phyloP scores from a whole-genome alignment of 2,888 invertebrate genomes.

The Entomobrya proxima region DNA sequence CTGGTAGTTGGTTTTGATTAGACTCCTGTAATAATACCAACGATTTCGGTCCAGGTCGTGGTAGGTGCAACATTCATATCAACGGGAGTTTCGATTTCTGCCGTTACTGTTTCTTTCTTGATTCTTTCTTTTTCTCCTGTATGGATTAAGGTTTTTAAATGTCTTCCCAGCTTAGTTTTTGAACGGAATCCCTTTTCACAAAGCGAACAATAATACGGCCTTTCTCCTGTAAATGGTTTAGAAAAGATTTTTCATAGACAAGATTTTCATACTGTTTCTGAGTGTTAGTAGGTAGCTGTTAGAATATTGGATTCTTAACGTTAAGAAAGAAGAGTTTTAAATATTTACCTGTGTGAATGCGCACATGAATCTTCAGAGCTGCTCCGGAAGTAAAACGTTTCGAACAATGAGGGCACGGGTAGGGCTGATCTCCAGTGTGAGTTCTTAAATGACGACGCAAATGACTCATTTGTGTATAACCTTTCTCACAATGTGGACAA shows the following conservation, averaged over 20 bases:
- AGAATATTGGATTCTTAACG: no score
- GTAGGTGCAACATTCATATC: slow-evolving; percentile 44
- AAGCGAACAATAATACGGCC: slow-evolving; percentile 61
- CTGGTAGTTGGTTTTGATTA: slow-evolving; percentile 20
- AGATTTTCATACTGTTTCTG: no score
- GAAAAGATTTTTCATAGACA: no score
- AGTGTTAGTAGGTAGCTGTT: no score
- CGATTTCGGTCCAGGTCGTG: slow-evolving; percentile 62
- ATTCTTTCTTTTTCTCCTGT: slow-evolving; percentile 49
- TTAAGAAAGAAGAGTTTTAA: no score
- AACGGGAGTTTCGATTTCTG: slow-evolving; percentile 49
- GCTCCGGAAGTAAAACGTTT: slow-evolving; percentile 68
- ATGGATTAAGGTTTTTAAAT: slow-evolving; percentile 65
- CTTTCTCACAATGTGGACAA: slow-evolving; percentile 67
- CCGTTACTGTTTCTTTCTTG: slow-evolving; percentile 51
- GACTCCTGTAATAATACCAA: slow-evolving; percentile 60
- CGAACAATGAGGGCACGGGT: slow-evolving; percentile 55
- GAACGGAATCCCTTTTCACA: slow-evolving; percentile 68
- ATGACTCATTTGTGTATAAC: slow-evolving; percentile 69
- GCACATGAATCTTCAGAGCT: slow-evolving; percentile 64
- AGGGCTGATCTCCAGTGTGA: slow-evolving; percentile 70
- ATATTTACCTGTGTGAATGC: no score
- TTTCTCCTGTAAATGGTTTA: no score
- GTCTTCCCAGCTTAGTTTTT: slow-evolving; percentile 64
- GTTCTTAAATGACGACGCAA: slow-evolving; percentile 66